Conservation (phyloP, 2,797 vertebrate genomes). For the Sandelia bainsii region DNA sequence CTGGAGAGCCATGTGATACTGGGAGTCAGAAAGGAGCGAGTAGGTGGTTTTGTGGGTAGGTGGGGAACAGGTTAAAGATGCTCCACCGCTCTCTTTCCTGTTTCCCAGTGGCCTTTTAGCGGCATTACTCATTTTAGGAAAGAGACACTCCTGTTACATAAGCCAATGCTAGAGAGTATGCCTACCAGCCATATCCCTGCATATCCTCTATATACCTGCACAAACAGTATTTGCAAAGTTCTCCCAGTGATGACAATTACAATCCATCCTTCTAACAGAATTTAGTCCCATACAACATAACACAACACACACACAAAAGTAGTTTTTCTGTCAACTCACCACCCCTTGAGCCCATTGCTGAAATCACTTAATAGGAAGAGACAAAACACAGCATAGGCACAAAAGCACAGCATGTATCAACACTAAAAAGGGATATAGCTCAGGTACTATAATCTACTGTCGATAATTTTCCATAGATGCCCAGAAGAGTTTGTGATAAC, state of each 20-base stretch:
- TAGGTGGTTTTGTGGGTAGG: slow-evolving; percentile 71
- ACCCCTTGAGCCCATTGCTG: neutral
- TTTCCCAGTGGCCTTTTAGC: slow-evolving; percentile 70
- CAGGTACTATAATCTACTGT: too few species aligned
- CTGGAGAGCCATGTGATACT: slow-evolving; percentile 40
- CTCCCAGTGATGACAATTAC: slow-evolving; percentile 4
- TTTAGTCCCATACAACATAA: neutral
- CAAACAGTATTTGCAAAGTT: slow-evolving; percentile 40
- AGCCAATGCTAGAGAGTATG: slow-evolving; percentile 60
- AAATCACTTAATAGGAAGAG: too few species aligned
- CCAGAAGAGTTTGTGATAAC: neutral
- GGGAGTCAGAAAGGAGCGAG: slow-evolving; percentile 55
- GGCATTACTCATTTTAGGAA: slow-evolving; percentile 75
- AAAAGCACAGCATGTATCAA: neutral
- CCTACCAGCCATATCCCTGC: slow-evolving; percentile 59
- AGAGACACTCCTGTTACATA: slow-evolving; percentile 76
- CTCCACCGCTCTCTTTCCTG: slow-evolving; percentile 63
- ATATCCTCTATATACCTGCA: slow-evolving; percentile 52
- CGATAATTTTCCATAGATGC: neutral
- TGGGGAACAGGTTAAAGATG: slow-evolving; percentile 74
- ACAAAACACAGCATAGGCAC: too few species aligned
- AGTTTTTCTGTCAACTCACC: neutral
- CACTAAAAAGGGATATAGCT: too few species aligned
- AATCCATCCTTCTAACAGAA: too few species aligned
- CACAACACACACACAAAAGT: neutral